Conservation (phyloP, 2,113 vertebrate genomes). For the Pteronura brasiliensis region DNA sequence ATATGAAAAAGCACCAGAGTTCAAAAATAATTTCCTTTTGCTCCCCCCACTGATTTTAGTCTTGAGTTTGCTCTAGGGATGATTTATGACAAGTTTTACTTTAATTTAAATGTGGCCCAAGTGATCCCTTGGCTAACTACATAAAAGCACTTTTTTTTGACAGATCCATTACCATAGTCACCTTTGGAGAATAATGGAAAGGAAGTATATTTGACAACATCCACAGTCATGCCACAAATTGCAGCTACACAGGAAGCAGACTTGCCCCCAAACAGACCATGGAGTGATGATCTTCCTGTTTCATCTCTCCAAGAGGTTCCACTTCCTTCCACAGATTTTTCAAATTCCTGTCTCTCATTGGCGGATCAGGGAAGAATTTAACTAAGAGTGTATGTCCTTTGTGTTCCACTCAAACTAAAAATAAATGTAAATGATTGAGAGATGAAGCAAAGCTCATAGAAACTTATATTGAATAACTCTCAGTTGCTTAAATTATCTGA, state of each 20-base stretch:
- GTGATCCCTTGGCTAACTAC: background rate
- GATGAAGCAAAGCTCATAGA: background rate
- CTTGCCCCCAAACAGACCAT: background rate
- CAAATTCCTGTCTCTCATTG: background rate
- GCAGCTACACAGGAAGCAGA: background rate
- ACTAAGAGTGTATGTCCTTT: background rate
- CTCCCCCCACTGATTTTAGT: background rate
- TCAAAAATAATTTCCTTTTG: constrained; percentile 41
- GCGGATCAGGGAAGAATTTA: constrained; percentile 17
- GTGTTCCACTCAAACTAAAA: constrained; percentile 5
- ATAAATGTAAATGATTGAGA: background rate
- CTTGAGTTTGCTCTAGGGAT: background rate
- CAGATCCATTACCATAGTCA: background rate
- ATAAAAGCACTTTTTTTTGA: constrained; percentile 14
- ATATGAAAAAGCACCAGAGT: background rate
- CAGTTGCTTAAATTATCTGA: constrained; percentile 43
- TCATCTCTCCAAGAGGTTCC: background rate
- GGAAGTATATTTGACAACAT: background rate
- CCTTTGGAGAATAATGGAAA: constrained; percentile 6
- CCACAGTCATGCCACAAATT: background rate
- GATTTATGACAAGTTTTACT: constrained; percentile 14
- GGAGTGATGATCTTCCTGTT: background rate
- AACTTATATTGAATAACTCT: background rate
- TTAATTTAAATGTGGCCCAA: constrained; percentile 6
- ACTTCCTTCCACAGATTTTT: background rate